Base-by-base conservation (phyloP, 2,888 invertebrate species). In the Lithophane socia region DNA sequence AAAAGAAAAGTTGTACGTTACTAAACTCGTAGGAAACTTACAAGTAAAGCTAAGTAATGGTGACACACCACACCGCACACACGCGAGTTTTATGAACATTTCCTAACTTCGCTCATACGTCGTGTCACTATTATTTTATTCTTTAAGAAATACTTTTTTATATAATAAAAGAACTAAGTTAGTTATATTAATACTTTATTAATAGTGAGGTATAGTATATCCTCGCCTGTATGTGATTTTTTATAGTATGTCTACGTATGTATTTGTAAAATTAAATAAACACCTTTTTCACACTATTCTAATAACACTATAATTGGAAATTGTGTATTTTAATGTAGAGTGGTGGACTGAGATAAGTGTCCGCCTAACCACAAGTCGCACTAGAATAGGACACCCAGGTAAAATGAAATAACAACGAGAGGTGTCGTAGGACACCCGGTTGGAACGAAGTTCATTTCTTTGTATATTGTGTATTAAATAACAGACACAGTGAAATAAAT, bases 1-100 rank as follows among this genome's bases (percentile, higher is more conserved):
- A 24, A 73, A 9, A 80, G 54, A 74, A 56, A 81, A 81, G 75
- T 79, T 81, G 5, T 37, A 1, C 9, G 24, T 3, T 16, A 29
- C n/a, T 13, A 13, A 37, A 56, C 42, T 49, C 10, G 42, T 29
- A 37, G 12, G 13, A 24, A 74, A 67, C 75, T 49, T 12, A 29
- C 61, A 7, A 74, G 42, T 74, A 37, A 56, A 42, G 12, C 29
- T 42, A 75, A 67, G 54, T 56, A 44, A 49, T 67, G 65, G 56
- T 8, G 54, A 56, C 82, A 56, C 82, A 65, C 21, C 37, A 37
- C 37, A 37, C 5, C 37, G 37, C 37, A 37, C 37, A 13, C 21
- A 12, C 60, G 49, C 18, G 10, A 81, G 10, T 49, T 42, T 61
- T 63, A 24, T 29, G 60, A 75, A 61, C 47, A 29, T 47, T 54